Base-by-base conservation (phyloP, 2,888 invertebrate genomes). In the Aleiodes testaceus region DNA sequence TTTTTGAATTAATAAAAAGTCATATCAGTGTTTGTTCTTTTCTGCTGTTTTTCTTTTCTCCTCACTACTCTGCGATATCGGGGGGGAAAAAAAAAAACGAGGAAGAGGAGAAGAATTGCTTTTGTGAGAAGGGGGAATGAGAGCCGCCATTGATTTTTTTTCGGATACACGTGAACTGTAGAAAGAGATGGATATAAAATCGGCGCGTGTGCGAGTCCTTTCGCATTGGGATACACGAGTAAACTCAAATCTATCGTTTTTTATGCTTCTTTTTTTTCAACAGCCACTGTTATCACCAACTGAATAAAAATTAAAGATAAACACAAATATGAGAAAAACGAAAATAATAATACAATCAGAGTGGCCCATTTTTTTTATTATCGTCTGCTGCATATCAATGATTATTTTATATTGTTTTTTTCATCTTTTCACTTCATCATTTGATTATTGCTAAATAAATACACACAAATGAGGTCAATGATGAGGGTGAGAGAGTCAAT, bases 121-220 rank as follows among this genome's bases (percentile, higher is more conserved):
- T 36, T 36, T 36, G 9, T 11, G 36, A 36, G 36, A 36, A 36
- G 36, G 36, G 36, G 36, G 59, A 59, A 59, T 16, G 59, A 59
- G 59, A 50, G 18, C 16, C 59, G 42, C 59, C 42, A 59, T 59
- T 42, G 59, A 59, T 59, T 42, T 59, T 59, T 59, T 59, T 59
- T 59, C 36, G 42, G 59, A 16, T 59, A 59, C 59, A 59, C 59
- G 59, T 59, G 59, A 42, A 59, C 36, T 18, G 59, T 59, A 59
- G 59, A 59, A 20, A 36, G 59, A 59, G 59, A 59, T 12, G 11
- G 59, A 36, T 18, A 18, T 2, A 18, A 59, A 59, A 36, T 59
- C 59, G 42, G 59, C 59, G 59, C 59, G 59, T 59, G 59, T 59
- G 42, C 59, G 59, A 59, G 59, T 59, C 59, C 59, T 59, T 36